Conservation (phyloP, 2,113 vertebrate species). For the Myrmophylax atrothorax region DNA sequence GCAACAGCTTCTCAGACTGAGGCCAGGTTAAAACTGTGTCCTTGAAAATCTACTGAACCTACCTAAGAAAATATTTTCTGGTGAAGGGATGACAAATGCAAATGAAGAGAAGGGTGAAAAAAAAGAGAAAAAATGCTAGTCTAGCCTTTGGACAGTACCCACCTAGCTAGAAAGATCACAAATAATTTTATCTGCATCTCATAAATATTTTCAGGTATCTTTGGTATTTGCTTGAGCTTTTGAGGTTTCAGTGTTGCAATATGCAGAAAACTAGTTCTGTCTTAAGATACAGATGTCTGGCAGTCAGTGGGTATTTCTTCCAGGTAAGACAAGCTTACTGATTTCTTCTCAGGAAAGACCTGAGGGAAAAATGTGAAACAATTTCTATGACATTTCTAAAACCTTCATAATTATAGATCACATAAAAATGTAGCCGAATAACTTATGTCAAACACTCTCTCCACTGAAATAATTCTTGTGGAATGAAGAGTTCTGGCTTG, state of each 20-base stretch:
- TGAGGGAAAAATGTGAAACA: not conserved
- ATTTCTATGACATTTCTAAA: not conserved
- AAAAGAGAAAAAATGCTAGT: not conserved
- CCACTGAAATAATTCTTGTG: not conserved
- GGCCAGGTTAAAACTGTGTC: not conserved
- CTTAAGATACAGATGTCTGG: not conserved
- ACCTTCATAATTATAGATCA: not conserved
- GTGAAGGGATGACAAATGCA: not conserved
- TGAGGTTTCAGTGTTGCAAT: not conserved
- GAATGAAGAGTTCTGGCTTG: not conserved
- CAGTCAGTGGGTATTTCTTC: not conserved
- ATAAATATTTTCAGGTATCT: not conserved
- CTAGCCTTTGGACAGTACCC: not conserved
- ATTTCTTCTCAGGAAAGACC: not conserved
- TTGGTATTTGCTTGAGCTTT: not conserved
- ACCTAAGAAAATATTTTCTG: not conserved
- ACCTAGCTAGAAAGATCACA: not conserved
- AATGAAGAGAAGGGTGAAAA: fast-evolving
- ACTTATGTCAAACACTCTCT: not conserved
- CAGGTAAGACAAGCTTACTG: not conserved
- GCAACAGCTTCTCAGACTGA: not conserved
- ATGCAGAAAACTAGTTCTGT: not conserved
- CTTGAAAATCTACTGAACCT: not conserved
- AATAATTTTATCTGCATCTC: not conserved
- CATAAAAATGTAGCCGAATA: not conserved